Conservation (phyloP, 2,113 vertebrate species). For the Solea solea region DNA sequence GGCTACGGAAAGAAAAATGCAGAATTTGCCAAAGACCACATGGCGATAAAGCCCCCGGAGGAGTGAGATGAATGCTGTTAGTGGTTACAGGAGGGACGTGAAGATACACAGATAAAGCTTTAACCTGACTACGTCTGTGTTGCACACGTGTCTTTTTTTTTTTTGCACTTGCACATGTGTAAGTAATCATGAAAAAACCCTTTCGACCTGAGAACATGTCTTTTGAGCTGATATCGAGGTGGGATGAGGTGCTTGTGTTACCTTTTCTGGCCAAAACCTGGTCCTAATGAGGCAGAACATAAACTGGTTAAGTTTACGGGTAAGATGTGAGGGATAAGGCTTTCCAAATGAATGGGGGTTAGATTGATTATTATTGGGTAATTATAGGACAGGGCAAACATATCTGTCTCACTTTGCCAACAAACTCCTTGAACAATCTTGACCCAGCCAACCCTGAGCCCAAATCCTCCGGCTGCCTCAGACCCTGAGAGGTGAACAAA, state of each 20-base stretch:
- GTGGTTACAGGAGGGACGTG: constrained; percentile 10
- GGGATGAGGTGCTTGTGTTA: neutral
- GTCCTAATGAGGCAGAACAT: too few species aligned
- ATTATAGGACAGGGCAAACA: neutral
- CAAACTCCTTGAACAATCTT: constrained; percentile 47
- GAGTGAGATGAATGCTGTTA: constrained; percentile 26
- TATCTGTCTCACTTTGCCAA: constrained; percentile 22
- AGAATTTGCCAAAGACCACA: constrained; percentile 58
- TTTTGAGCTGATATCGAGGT: neutral
- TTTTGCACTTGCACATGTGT: constrained; percentile 2
- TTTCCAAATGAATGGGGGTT: too few species aligned
- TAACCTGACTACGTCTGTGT: constrained; percentile 16
- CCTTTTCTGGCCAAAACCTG: too few species aligned
- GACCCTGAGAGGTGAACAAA: constrained; percentile 46
- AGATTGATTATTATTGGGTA: too few species aligned
- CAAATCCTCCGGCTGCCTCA: constrained; percentile 31
- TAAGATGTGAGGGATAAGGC: too few species aligned
- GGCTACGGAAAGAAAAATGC: constrained; percentile 54
- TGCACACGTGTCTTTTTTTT: constrained; percentile 15
- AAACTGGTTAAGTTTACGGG: too few species aligned
- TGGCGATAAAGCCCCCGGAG: neutral
- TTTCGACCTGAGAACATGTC: neutral
- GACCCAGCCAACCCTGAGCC: constrained; percentile 26
- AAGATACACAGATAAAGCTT: constrained; percentile 42
- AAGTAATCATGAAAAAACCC: neutral